A percentile compares a stretch with the other conserved stretches of the same genome.
These are phyloP conservation scores for Hyla sarda DNA, from an alignment of 2,113 vertebrate species.

Conservation along the genomic window DNA sequence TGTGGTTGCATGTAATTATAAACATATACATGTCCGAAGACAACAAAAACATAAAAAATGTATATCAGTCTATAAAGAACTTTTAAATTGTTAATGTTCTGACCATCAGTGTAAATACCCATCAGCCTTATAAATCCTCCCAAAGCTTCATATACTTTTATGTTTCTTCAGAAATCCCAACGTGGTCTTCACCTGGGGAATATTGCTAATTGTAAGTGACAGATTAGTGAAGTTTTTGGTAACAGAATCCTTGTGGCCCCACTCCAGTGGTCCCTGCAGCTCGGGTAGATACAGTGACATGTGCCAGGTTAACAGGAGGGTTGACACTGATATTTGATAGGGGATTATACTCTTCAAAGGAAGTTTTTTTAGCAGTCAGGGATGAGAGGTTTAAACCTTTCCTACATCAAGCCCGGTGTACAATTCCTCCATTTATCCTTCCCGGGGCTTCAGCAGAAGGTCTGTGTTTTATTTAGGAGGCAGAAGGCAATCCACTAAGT, in stretches of 20 bases:
- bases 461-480: constrained; percentile 15
- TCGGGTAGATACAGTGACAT: constrained; percentile 39
- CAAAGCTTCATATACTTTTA: not conserved
- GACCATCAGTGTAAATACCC: too few species aligned
- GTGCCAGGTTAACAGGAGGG: constrained; percentile 25
- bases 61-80: too few species aligned
- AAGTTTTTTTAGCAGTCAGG: constrained; percentile 37
- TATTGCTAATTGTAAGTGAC: constrained; percentile 19
- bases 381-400: constrained; percentile 33
- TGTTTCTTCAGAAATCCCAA: not conserved
- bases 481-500: constrained; percentile 22
- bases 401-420: not conserved
- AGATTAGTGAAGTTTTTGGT: not conserved
- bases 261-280: constrained; percentile 25
- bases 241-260: constrained; percentile 14
- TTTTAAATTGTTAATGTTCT: too few species aligned
- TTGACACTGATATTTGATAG: constrained; percentile 52
- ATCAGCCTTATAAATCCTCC: not conserved
- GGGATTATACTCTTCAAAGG: constrained; percentile 49
- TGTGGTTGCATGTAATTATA: too few species aligned
- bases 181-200: not conserved
- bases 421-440: constrained; percentile 39
- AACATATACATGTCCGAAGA: too few species aligned
- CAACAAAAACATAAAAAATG: too few species aligned
- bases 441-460: not conserved